These are phyloP conservation scores for Equus przewalskii DNA, from an alignment of 2,113 vertebrate genomes.

Conservation along the genomic window DNA sequence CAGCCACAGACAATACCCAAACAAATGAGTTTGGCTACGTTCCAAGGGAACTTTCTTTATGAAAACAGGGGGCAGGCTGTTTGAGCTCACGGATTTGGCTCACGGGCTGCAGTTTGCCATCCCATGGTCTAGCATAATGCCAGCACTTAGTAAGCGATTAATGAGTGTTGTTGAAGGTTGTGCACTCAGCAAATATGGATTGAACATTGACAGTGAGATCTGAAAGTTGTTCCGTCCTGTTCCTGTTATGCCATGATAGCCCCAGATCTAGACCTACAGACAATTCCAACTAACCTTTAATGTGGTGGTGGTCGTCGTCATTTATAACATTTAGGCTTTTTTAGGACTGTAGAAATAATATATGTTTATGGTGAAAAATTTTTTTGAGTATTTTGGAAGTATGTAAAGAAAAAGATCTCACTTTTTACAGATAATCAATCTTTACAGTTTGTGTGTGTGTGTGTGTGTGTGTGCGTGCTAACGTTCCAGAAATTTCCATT, in stretches of 20 bases:
- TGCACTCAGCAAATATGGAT: neutral
- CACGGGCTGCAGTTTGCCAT: neutral
- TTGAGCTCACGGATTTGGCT: neutral
- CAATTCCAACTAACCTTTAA: neutral
- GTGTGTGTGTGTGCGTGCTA: neutral
- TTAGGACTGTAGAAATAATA: neutral
- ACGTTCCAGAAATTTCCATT: conserved; percentile 15
- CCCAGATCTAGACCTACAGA: neutral
- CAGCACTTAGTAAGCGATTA: neutral
- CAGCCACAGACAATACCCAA: neutral
- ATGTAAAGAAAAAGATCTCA: neutral
- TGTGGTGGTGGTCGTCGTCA: neutral
- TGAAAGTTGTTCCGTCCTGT: neutral
- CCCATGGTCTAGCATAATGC: neutral
- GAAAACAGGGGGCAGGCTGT: neutral
- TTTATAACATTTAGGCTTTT: neutral
- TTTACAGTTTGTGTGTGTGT: neutral
- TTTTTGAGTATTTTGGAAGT: neutral
- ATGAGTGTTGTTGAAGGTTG: neutral
- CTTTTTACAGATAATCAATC: neutral
- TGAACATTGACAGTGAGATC: neutral
- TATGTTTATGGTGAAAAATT: neutral
- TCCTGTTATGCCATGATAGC: neutral
- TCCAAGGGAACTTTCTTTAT: neutral
- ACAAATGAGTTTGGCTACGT: neutral